Conservation (phyloP, 2,113 vertebrate species). For the Probosciger aterrimus region DNA sequence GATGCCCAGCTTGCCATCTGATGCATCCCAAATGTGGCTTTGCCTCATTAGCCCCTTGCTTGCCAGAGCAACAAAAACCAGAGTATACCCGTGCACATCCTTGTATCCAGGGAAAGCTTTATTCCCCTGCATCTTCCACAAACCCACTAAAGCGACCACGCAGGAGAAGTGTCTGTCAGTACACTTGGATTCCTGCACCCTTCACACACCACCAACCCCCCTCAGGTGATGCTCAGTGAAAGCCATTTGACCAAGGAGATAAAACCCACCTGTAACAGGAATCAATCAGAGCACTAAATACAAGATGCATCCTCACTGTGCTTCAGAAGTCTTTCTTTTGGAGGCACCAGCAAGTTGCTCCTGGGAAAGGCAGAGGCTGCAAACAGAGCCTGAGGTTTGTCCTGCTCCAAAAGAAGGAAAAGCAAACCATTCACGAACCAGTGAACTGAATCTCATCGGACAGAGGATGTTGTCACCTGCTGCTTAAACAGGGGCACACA, state of each 20-base stretch:
- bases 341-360: neutral
- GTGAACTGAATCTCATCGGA: neutral
- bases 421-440: accelerated
- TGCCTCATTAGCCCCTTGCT: neutral
- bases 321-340: neutral
- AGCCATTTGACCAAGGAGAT: neutral
- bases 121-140: neutral
- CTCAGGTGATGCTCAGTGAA: neutral
- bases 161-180: neutral
- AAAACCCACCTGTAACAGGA: neutral
- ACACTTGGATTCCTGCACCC: accelerated
- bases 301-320: neutral
- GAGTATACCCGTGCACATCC: accelerated
- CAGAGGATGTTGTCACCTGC: slow-evolving; percentile 49
- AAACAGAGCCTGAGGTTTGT: neutral
- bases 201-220: neutral
- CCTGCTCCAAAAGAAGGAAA: neutral
- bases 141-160: neutral
- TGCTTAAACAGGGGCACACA: neutral
- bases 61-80: neutral
- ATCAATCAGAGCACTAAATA: neutral
- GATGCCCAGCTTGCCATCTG: no score
- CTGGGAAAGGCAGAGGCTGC: neutral
- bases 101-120: neutral
- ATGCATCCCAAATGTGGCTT: neutral